Evolutionary conservation across 2,797 vertebrate species (phyloP).

Genomic region (Fundulus diaphanus): DNA sequence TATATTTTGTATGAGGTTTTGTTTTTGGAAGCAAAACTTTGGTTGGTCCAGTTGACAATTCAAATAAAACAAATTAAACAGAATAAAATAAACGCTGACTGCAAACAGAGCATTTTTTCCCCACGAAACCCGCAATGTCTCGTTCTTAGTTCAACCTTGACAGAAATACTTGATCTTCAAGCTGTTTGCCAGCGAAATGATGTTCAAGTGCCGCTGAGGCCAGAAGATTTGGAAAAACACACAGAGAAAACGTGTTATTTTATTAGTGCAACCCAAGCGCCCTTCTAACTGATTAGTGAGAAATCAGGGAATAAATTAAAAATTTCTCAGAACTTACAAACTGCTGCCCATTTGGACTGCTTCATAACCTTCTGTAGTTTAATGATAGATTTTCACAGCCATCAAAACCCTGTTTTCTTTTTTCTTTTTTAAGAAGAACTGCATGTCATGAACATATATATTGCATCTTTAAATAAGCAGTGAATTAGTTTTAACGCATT

Average conservation of each 20-base stretch:
- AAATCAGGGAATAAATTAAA: not conserved
- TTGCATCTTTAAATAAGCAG: not conserved
- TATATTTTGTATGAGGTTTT: too few species aligned
- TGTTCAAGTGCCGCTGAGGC: not conserved
- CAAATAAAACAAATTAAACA: not conserved
- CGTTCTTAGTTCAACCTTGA: not conserved
- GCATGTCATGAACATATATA: not conserved
- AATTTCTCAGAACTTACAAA: not conserved
- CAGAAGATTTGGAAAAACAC: not conserved
- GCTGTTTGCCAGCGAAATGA: not conserved
- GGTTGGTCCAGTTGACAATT: not conserved
- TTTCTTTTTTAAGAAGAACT: not conserved
- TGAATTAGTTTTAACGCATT: not conserved
- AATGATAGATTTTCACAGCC: not conserved
- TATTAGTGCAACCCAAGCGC: not conserved
- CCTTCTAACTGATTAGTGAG: not conserved
- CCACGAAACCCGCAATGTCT: not conserved
- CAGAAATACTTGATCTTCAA: not conserved
- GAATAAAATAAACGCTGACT: not conserved
- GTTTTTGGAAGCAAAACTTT: not conserved
- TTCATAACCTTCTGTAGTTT: not conserved
- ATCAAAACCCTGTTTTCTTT: not conserved
- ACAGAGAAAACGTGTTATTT: not conserved
- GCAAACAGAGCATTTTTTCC: not conserved
- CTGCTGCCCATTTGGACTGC: not conserved